These are phyloP conservation scores for Poecile montanus DNA, from an alignment of 2,797 vertebrate species.

Conservation along the genomic window DNA sequence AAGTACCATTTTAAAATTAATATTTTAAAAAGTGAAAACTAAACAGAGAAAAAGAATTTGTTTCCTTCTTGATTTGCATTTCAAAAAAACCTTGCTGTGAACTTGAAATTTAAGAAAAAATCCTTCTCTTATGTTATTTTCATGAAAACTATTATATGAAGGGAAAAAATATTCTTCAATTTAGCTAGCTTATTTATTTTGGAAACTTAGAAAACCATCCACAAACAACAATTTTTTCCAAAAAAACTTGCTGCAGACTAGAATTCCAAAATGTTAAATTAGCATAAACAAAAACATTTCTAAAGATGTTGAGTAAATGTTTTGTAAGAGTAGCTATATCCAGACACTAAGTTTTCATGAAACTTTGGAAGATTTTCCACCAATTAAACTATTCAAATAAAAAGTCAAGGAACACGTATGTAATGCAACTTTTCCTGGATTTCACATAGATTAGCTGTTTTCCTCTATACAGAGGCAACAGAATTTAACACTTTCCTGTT, in stretches of 20 bases:
- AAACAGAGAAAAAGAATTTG: neutral
- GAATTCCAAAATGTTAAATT: neutral
- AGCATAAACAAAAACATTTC: neutral
- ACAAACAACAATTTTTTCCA: neutral
- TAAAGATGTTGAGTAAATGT: neutral
- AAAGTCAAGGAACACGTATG: neutral
- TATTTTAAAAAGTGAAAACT: neutral
- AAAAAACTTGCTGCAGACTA: neutral
- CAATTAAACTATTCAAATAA: neutral
- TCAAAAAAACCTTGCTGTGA: fast-evolving
- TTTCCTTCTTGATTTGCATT: neutral
- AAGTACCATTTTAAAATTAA: neutral
- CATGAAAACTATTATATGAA: neutral
- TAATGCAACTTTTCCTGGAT: neutral
- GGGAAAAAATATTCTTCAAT: neutral
- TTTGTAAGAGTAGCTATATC: neutral
- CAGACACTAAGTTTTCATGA: neutral
- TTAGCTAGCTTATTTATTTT: neutral
- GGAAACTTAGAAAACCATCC: neutral
- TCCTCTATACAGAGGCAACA: neutral
- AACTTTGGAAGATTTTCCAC: neutral
- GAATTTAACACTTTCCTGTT: neutral
- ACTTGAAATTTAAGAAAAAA: neutral
- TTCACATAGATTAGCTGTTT: neutral
- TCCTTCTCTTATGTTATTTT: neutral